A percentile compares a stretch with the other conserved stretches of the same genome.
These are phyloP conservation scores for Halocaridina rubra DNA, from an alignment of 2,888 invertebrate genomes.

Conservation along the genomic window DNA sequence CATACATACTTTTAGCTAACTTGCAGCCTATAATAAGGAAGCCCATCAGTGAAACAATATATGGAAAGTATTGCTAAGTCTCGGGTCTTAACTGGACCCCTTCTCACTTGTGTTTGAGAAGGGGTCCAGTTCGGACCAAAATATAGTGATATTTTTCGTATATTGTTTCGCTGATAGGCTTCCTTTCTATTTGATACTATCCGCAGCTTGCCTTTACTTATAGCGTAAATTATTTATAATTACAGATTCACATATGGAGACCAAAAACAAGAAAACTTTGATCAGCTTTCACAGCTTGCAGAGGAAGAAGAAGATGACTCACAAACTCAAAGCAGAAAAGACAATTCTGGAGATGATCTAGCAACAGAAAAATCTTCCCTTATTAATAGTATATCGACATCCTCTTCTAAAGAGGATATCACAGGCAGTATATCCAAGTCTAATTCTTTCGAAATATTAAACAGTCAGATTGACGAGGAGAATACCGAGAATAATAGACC, in stretches of 20 bases:
- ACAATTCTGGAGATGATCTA: background rate
- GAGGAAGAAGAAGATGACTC: background rate
- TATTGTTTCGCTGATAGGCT: no score
- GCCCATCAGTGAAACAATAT: no score
- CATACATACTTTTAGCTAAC: background rate
- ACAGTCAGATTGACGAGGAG: background rate
- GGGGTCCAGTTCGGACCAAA: no score
- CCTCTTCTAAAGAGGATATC: background rate
- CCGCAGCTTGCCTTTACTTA: background rate
- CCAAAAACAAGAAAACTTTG: no score
- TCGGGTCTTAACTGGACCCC: no score
- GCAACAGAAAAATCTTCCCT: background rate
- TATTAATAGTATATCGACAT: background rate
- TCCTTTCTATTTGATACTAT: no score
- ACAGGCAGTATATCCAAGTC: background rate
- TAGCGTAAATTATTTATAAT: background rate
- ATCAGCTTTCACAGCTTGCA: constrained; percentile 3
- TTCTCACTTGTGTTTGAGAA: no score
- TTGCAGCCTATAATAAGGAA: no score
- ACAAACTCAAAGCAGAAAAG: background rate
- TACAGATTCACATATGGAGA: constrained; percentile 14
- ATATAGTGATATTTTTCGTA: no score
- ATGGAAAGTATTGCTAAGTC: no score
- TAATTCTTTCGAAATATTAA: background rate
- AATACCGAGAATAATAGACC: background rate